Evolutionary conservation across 2,797 vertebrate species (phyloP).

Genomic region (Cottoperca gobio): DNA sequence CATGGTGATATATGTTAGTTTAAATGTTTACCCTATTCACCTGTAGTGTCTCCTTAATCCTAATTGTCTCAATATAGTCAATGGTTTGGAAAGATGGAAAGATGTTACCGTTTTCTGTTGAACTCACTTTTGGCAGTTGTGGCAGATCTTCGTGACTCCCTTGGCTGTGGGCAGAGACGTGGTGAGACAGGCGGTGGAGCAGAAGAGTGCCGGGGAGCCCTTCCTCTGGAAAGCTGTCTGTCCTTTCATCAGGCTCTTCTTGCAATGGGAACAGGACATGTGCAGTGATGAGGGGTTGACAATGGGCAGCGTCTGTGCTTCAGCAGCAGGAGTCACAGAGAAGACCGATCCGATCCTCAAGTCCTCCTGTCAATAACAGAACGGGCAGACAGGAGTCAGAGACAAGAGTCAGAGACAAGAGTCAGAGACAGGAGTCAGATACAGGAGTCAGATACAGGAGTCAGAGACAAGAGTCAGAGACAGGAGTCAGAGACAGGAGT

Average conservation of each 20-base stretch:
- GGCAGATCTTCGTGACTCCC: constrained; percentile 86
- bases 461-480: too few relatives aligned
- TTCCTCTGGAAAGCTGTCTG: constrained; percentile 98
- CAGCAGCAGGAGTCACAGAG: constrained; percentile 85
- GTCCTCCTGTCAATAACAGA: constrained; percentile 85
- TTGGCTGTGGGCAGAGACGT: constrained; percentile 20
- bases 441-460: too few relatives aligned
- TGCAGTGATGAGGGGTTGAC: constrained; percentile 75
- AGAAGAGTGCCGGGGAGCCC: constrained; percentile 95
- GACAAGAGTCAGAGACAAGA: too few relatives aligned
- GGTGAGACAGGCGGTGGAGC: constrained; percentile 95
- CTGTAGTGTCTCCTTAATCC: too few relatives aligned
- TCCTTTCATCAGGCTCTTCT: constrained; percentile 93
- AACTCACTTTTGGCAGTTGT: constrained; percentile 93
- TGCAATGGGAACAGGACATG: constrained; percentile 91
- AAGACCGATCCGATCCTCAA: constrained; percentile 97
- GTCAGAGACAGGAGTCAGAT: too few relatives aligned
- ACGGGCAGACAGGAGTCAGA: too few relatives aligned
- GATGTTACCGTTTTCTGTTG: not conserved
- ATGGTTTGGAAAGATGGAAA: too few relatives aligned
- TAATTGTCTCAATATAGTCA: not conserved
- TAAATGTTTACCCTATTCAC: too few relatives aligned
- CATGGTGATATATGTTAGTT: too few relatives aligned
- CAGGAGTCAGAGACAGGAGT: too few relatives aligned
- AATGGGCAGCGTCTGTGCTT: constrained; percentile 40